Base-by-base conservation (phyloP, 2,797 vertebrate species). In the Threskiornis aethiopicus region DNA sequence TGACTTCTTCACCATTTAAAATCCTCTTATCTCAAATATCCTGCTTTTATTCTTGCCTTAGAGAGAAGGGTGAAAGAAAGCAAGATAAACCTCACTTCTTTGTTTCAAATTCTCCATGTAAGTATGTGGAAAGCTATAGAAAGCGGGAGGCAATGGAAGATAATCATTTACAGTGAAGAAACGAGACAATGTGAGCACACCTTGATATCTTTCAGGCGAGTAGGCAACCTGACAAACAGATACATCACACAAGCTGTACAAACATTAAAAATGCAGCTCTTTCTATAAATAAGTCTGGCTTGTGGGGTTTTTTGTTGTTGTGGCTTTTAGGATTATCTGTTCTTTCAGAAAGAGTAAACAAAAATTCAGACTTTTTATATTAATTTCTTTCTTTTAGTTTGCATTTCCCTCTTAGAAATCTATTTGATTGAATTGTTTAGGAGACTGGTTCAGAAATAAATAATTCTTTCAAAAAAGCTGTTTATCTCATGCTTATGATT, bases 1-100 rank as follows among this genome's bases (percentile, higher is more conserved):
- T 57, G 64, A 64, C 79, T 96, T 95, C 46, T 94, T 83, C 66
- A n/a, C 44, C 33, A 47, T 81, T 91, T 93, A 29, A 95, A 88
- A 91, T 59, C 33, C 79, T 81, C 28, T 51, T 78, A 46, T 44
- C 37, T 90, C 89, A 78, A 84, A 84, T 90, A 96, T 49, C 62
- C 33, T 86, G 33, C 20, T 84, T 96, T 94, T 66, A 37, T 92
- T 93, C 73, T 62, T 95, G 41, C 39, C 28, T 87, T 64, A 15
- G 33, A 85, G 20, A 61, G 58, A 66, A 55, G 31, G 18, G 46
- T 54, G 55, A 62, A 72, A 64, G 12, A 44, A 91, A 88, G 26
- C 9, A 65, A 65, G 49, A 25, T 72, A 77, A 91, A 39, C 15
- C 49, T 84, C 41, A 3, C 6, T 55, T 51, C 35, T 93, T 89